These are phyloP conservation scores for Neuroscelio doddi DNA, from an alignment of 2,888 invertebrate genomes.

Conservation along the genomic window DNA sequence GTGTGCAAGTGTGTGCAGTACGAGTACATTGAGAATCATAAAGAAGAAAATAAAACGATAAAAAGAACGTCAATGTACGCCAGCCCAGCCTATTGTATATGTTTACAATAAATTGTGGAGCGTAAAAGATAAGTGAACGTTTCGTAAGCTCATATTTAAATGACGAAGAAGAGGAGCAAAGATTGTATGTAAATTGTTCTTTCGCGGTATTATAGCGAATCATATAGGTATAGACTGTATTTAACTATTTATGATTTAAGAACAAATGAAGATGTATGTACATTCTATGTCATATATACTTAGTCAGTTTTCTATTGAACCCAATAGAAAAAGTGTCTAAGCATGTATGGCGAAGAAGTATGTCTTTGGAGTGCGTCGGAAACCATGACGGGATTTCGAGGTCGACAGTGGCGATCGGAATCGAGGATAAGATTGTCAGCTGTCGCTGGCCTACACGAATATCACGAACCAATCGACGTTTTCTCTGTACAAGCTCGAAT, in stretches of 20 bases:
- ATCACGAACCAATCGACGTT: slow-evolving; percentile 5
- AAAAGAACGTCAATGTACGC: slow-evolving; percentile 28
- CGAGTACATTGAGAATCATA: too few relatives aligned
- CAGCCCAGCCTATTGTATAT: slow-evolving; percentile 48
- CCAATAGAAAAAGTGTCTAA: too few relatives aligned
- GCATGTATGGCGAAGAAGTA: too few relatives aligned
- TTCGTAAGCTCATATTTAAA: slow-evolving; percentile 14
- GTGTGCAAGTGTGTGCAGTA: too few relatives aligned
- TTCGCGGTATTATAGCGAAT: slow-evolving; percentile 50
- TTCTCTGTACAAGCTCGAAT: neutral
- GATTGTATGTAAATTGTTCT: slow-evolving; percentile 49
- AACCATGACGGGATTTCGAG: slow-evolving; percentile 21
- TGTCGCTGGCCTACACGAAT: slow-evolving; percentile 41
- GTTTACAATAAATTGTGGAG: slow-evolving; percentile 20
- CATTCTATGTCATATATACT: too few relatives aligned
- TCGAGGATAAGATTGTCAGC: slow-evolving; percentile 17
- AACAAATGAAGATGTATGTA: slow-evolving; percentile 34
- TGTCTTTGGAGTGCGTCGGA: too few relatives aligned
- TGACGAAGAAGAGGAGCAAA: slow-evolving; percentile 4
- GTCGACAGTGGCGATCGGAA: slow-evolving; percentile 23
- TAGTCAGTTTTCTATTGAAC: too few relatives aligned
- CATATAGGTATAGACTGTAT: slow-evolving; percentile 44
- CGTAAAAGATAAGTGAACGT: slow-evolving; percentile 12
- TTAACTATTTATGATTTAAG: slow-evolving; percentile 50
- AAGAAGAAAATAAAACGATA: slow-evolving; percentile 21